Percentiles rank a stretch among this genome's conserved stretches.
Evolutionary conservation across 2,888 invertebrate genomes (phyloP).

Genomic region (Eubasilissa splendida): DNA sequence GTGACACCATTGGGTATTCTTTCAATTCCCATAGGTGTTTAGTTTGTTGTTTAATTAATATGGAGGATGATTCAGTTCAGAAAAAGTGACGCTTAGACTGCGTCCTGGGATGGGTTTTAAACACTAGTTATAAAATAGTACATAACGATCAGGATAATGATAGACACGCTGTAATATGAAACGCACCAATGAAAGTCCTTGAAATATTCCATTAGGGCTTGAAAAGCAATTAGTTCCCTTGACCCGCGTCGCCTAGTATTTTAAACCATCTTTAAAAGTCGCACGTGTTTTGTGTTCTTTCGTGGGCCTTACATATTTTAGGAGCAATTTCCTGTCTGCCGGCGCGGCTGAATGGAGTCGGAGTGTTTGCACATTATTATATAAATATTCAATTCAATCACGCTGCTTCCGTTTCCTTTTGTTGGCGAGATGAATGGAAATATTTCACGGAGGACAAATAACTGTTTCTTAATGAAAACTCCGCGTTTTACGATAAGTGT

Average conservation of each 20-base stretch:
- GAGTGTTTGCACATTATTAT: conserved; percentile 40
- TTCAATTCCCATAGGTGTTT: too few species aligned
- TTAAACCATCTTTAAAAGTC: conserved; percentile 18
- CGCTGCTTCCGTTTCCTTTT: conserved; percentile 45
- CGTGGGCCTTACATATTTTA: conserved; percentile 42
- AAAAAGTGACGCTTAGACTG: too few species aligned
- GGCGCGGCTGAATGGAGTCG: conserved; percentile 35
- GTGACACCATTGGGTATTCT: too few species aligned
- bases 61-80: too few species aligned
- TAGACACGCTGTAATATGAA: too few species aligned
- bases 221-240: neutral
- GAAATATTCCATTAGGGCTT: too few species aligned
- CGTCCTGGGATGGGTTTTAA: too few species aligned
- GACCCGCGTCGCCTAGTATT: conserved; percentile 5
- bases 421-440: conserved; percentile 38
- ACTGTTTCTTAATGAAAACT: conserved; percentile 43
- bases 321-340: conserved; percentile 43
- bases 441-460: conserved; percentile 31
- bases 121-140: too few species aligned
- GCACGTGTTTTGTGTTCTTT: conserved; percentile 42
- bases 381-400: conserved; percentile 53
- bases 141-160: too few species aligned
- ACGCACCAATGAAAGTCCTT: too few species aligned
- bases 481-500: conserved; percentile 6
- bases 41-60: too few species aligned